These are phyloP conservation scores for Pseudopipra pipra DNA, from an alignment of 2,113 vertebrate genomes.

Conservation along the genomic window DNA sequence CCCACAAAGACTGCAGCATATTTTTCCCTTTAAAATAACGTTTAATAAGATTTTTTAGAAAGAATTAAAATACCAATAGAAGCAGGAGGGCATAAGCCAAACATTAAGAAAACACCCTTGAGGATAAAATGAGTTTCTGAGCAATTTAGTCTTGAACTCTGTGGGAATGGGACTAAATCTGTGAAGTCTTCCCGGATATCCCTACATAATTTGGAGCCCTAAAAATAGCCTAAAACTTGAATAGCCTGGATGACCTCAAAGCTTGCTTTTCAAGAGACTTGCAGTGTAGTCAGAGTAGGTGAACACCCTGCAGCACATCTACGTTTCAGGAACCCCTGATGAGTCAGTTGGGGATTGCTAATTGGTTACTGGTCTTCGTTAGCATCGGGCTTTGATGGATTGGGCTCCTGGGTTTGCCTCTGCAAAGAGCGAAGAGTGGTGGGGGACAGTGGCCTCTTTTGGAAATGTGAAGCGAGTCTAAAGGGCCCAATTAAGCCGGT, in stretches of 20 bases:
- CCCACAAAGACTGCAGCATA: background rate
- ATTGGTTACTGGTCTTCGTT: background rate
- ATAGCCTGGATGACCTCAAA: background rate
- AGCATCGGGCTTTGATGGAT: background rate
- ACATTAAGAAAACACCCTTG: constrained; percentile 9
- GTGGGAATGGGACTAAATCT: constrained; percentile 44
- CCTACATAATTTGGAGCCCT: background rate
- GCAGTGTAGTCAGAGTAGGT: background rate
- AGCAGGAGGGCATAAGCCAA: constrained; percentile 28
- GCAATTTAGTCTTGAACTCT: constrained; percentile 26
- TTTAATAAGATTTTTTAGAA: background rate
- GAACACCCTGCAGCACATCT: background rate
- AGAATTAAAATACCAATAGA: constrained; percentile 21
- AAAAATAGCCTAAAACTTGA: constrained; percentile 27
- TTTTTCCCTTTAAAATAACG: background rate
- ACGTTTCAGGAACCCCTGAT: background rate
- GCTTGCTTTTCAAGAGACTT: background rate
- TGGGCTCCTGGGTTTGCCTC: background rate
- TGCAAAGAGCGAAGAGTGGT: background rate
- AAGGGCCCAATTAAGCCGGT: background rate
- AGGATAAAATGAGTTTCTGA: constrained; percentile 27
- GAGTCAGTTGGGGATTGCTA: background rate
- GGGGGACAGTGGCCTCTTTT: background rate
- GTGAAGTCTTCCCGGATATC: constrained; percentile 53
- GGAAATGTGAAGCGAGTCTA: background rate